These are phyloP conservation scores for Premnoplex brunnescens DNA, from an alignment of 2,797 vertebrate species.

Conservation along the genomic window DNA sequence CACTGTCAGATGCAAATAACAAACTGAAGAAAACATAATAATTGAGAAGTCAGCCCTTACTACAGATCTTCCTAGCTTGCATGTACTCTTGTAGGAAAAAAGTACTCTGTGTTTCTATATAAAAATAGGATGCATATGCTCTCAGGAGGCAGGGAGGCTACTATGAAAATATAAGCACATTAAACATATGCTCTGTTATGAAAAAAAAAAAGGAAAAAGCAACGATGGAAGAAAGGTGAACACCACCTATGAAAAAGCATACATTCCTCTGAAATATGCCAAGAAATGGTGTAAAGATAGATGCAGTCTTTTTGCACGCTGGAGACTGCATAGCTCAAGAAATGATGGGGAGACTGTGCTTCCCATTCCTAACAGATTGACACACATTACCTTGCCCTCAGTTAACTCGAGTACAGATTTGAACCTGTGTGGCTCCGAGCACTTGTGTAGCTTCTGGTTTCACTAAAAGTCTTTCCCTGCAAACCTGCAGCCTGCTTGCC, in stretches of 20 bases:
- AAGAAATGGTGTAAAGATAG: background rate
- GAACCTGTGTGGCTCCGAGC: background rate
- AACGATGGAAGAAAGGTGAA: background rate
- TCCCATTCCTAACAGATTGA: background rate
- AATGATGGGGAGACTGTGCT: background rate
- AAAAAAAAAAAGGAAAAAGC: background rate
- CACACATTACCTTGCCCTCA: background rate
- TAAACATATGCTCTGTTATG: background rate
- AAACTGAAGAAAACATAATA: slow-evolving; percentile 19
- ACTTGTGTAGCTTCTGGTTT: background rate
- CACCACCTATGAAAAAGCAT: background rate
- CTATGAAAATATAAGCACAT: background rate
- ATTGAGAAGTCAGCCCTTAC: background rate
- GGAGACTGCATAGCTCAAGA: background rate
- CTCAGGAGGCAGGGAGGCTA: background rate
- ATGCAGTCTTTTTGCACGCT: background rate
- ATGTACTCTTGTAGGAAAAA: background rate
- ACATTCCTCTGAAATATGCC: background rate
- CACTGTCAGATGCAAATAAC: slow-evolving; percentile 45
- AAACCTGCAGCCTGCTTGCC: background rate
- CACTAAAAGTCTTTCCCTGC: background rate
- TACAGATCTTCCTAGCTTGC: background rate
- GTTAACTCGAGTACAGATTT: background rate
- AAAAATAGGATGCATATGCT: slow-evolving; percentile 15
- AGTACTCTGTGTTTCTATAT: background rate